Base-by-base conservation (phyloP, 2,113 vertebrate genomes). In the Puffinus mauretanicus region DNA sequence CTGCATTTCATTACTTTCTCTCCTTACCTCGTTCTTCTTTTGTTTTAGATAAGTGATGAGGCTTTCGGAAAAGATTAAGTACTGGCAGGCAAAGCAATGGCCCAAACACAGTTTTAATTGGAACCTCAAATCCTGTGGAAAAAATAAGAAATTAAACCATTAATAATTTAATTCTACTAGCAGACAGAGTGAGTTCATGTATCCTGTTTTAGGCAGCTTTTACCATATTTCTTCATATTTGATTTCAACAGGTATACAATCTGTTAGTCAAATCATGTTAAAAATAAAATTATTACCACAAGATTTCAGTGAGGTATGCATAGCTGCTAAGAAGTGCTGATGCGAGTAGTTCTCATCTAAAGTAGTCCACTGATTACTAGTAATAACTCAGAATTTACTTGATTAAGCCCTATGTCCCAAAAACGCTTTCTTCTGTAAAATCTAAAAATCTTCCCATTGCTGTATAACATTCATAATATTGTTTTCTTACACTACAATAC, bases 1-100 rank as follows among this genome's bases (percentile, higher is more conserved):
- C 88, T 97, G 95, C 90, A 98, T 98, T 98, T 98, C 96, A 98
- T 98, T 98, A 96, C 89, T 94, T 98, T 98, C 94, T 94, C 73
- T 96, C 75, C 96, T 98, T 98, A 98, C 93, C 96, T 98, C 34
- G 52, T 98, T 98, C 93, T 97, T 97, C 96, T 97, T 98, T 98
- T 97, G 96, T 97, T 98, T 96, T 94, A 96, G 97, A 96, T 98
- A 98, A 98, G 81, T 91, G 96, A 98, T 98, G 97, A 98, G 78
- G 89, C 94, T 96, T 97, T 98, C n/a, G 11, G 81, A 87, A 81
- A 97, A 98, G 98, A 98, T 98, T 98, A 98, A 98, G 93, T 54
- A 97, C 96, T 90, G 91, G 80, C 92, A 98, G 88, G 86, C 91
- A 96, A 97, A 72, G 97, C 97, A 98, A 96, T 96, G 97, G 97